Evolutionary conservation across 2,888 invertebrate species (phyloP), one percentile per base, ranked within the genome.

Genomic region (Brassicogethes aeneus): DNA sequence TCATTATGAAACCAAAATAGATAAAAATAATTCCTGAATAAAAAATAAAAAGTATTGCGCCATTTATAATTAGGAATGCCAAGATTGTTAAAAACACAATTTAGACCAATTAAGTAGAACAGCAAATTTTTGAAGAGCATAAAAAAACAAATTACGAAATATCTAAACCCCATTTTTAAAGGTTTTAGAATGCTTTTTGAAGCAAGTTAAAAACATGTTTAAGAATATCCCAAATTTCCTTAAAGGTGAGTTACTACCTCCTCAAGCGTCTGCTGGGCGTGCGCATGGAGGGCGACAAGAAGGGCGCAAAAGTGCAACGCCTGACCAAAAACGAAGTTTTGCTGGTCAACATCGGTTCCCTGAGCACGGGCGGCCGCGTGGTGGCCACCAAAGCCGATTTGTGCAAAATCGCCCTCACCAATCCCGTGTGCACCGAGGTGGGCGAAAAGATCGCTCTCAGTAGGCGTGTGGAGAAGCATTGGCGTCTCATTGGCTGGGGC

Each of bases 401-500:
- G 70, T 95, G 96, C 15, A 99, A 97, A 72, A 95, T 99, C 53
- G 85, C 89, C 37, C 77, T 97, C 42, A 96, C 93, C 15, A 94
- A 89, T 70, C 99, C 99, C 1, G 99, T 99, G 3, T 99, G 99
- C 70, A 99, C 99, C 7, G 97, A 99, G 71, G 84, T 91, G 45
- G 94, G 94, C 39, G 99, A 99, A 69, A 99, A 99, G 68, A 97
- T 99, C 58, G 99, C 99, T n/a, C 78, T 99, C 35, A 96, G 95
- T 66, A 80, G 99, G 64, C 82, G 97, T 71, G 94, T 99, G 32
- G 99, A 99, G 61, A 97, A 97, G 69, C 97, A 99, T 76, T 99
- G 99, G 99, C 85, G 99, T 70, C 82, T 99, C 65, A 99, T 99
- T 66, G 99, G 99, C 55, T 99, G 99, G 99, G 99, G 97, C 55